Base-by-base conservation (phyloP, 1,140 invertebrate genomes). In the Megalonaias nervosa region DNA sequence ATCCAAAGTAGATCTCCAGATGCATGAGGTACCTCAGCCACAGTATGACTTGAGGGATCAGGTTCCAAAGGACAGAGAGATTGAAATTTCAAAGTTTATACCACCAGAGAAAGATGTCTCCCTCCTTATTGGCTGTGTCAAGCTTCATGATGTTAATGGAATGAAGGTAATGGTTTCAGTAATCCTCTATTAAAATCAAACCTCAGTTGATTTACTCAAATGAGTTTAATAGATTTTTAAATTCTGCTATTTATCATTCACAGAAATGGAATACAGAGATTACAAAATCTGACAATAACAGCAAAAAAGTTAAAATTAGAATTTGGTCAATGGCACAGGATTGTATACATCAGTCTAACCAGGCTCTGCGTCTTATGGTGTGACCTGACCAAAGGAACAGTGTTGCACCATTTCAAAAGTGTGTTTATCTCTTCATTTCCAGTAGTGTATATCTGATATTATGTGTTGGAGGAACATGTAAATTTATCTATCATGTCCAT, bases 81-180 rank as follows among this genome's bases (percentile, higher is more conserved):
- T 82, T 19, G 68, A 77, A 60, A 61, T 84, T 14, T 64, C 76
- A 26, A 67, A 74, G 21, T 85, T 85, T 76, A 58, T 82, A 14
- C 75, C 81, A 16, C 82, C 82, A 61, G 80, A 79, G 16, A 61
- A 77, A 57, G 84, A 85, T 74, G 68, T 75, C 1, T 72, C 69
- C 16, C 59, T 85, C 19, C 71, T 79, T 17, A 73, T 60, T 69
- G 74, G 68, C 58, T 21, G 71, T 14, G 66, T 65, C 19, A 81
- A 79, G 23, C 31, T 84, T n/a, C 81, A 82, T 81, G 82, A 85
- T 81, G 69, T 85, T 15, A 84, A 84, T 77, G 84, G 82, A 12
- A 73, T 84, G 57, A 85, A 85, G 81, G 84, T 85, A 74, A 21
- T 48, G 11, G 3, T 55, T 12, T 78, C 38, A 21, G 1, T 59